Evolutionary conservation across 2,888 invertebrate genomes (phyloP), one percentile per base, ranked within the genome.

Genomic region (Nesidiocoris tenuis): DNA sequence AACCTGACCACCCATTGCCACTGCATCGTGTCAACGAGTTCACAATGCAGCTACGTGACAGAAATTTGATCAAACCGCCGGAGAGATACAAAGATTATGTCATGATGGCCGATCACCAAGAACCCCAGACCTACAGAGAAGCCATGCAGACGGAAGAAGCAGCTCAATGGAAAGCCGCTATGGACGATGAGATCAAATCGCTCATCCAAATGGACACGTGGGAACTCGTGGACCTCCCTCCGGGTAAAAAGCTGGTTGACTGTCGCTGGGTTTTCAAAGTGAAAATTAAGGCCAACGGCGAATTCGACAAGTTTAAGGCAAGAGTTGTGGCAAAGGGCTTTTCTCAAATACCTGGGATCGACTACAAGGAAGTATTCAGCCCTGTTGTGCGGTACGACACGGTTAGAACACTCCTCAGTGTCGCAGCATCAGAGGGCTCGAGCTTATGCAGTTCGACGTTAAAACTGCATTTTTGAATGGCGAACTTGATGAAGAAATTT

Each of bases 201-300:
- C 16, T 67, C 1, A 9, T 9, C 21, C 22, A 67, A 56, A 67
- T 9, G 39, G 2, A 22, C 16, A 67, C 67, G 1, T 67, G 39
- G 9, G 5, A 18, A 3, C 21, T 56, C 3, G 55, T 56, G 1
- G 21, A 54, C 12, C 23, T 67, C 1, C 67, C 67, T 16, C 21
- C 7, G 0, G 56, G 56, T 0, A 67, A 67, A 16, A 17, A 21
- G 2, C 21, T 55, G 3, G 21, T 67, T 1, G 16, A 39, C 22
- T 19, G 54, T 12, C 7, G 22, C n/a, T 67, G 67, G 67, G 67
- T 67, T 1, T 55, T 1, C 21, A 7, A 12, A 1, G 23, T 2
- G 39, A 39, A 39, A 12, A 12, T 39, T 12, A 72, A 72, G 61
- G 72, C 61, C 25, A 61, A 72, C 25, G 72, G 72, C 17, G 61